Percentiles rank a stretch among this genome's conserved stretches.
These are phyloP conservation scores for Spodoptera littoralis DNA, from an alignment of 2,888 invertebrate genomes.

Conservation along the genomic window DNA sequence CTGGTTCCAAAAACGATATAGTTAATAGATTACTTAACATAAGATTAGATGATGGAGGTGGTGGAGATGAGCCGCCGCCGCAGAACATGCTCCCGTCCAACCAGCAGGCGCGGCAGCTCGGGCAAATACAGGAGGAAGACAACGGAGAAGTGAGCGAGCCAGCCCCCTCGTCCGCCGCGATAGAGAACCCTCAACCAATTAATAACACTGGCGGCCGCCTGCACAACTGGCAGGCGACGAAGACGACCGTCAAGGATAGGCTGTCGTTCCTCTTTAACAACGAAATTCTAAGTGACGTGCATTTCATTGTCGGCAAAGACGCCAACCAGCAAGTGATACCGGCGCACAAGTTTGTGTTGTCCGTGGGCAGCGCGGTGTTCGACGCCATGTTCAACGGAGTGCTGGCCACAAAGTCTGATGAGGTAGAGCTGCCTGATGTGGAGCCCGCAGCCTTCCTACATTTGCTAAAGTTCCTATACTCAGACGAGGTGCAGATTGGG, in stretches of 20 bases:
- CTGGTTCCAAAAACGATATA: constrained; percentile 82
- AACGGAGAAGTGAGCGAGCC: constrained; percentile 71
- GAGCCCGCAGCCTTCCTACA: constrained; percentile 94
- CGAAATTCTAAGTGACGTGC: constrained; percentile 90
- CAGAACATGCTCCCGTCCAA: constrained; percentile 88
- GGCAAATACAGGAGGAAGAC: constrained; percentile 76
- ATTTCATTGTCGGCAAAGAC: constrained; percentile 93
- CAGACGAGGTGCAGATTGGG: constrained; percentile 94
- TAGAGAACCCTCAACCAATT: constrained; percentile 80
- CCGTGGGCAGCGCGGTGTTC: constrained; percentile 95
- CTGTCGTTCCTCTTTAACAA: constrained; percentile 90
- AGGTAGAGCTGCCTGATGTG: constrained; percentile 94
- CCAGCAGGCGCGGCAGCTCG: constrained; percentile 76
- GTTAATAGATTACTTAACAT: constrained; percentile 78
- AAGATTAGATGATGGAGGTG: constrained; percentile 75
- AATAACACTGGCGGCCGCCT: constrained; percentile 83
- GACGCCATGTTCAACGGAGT: constrained; percentile 96
- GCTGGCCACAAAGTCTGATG: constrained; percentile 90
- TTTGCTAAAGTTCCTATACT: constrained; percentile 92
- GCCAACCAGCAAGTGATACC: constrained; percentile 91
- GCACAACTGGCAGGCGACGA: constrained; percentile 93
- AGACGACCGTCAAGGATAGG: constrained; percentile 92
- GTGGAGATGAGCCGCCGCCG: constrained; percentile 79
- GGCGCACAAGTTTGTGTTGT: constrained; percentile 94
- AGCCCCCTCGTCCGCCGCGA: constrained; percentile 73